Percentiles rank a stretch among this genome's conserved stretches.
Conservation (phyloP, 2,113 vertebrate genomes). For the Macaca nemestrina region DNA sequence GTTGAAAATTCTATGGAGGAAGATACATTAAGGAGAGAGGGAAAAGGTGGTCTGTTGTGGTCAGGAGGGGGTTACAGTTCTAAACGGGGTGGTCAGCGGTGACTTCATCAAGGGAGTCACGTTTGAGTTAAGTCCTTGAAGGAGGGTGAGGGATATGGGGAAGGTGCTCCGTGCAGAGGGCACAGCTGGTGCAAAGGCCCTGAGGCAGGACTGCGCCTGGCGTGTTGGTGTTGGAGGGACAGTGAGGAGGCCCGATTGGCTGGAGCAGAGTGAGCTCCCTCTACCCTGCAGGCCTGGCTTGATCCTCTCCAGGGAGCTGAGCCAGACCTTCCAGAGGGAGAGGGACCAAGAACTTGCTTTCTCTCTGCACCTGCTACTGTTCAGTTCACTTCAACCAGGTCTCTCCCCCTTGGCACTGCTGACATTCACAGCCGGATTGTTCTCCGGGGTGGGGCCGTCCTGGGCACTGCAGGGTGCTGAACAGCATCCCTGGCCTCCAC, state of each 20-base stretch:
- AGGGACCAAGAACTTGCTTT: background rate
- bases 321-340: background rate
- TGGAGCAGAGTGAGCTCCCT: background rate
- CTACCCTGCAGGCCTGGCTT: background rate
- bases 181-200: background rate
- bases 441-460: background rate
- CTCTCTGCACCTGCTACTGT: background rate
- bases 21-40: background rate
- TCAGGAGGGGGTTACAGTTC: no score
- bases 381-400: background rate
- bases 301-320: background rate
- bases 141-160: background rate
- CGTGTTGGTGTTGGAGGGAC: background rate
- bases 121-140: background rate
- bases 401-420: background rate
- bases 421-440: no score
- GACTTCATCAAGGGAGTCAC: background rate
- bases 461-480: background rate
- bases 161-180: background rate
- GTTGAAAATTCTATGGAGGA: background rate
- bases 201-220: background rate
- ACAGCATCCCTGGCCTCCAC: background rate
- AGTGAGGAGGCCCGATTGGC: accelerated
- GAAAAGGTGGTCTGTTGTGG: background rate
- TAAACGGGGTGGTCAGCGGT: background rate